Evolutionary conservation across 2,888 invertebrate species (phyloP).

Genomic region (Sphinx pinastri): DNA sequence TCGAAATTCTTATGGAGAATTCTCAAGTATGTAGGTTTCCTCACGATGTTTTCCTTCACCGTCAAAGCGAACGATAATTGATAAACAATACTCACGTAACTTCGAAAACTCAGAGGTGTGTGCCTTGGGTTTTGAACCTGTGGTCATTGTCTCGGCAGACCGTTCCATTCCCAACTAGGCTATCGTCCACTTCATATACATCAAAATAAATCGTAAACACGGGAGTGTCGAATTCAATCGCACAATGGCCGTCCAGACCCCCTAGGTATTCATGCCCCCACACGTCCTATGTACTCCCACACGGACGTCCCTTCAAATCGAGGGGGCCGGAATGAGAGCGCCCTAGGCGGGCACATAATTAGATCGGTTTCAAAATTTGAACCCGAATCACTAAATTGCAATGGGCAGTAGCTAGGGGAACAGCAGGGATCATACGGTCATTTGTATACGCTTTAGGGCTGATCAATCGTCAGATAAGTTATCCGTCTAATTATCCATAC

Average conservation of each 20-base stretch:
- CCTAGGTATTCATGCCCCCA: neutral
- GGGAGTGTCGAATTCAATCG: neutral
- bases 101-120: too few species aligned
- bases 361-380: slow-evolving; percentile 17
- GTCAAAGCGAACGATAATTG: too few species aligned
- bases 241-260: slow-evolving; percentile 17
- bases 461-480: too few species aligned
- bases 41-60: too few species aligned
- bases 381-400: neutral
- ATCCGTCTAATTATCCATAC: too few species aligned
- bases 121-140: too few species aligned
- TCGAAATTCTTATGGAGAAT: too few species aligned
- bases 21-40: too few species aligned
- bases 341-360: slow-evolving; percentile 10
- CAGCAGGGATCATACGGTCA: neutral
- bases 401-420: neutral
- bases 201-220: neutral
- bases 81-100: too few species aligned
- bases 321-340: slow-evolving; percentile 6
- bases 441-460: too few species aligned
- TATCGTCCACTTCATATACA: neutral
- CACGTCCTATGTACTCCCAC: slow-evolving; percentile 11
- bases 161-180: too few species aligned
- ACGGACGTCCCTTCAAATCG: slow-evolving; percentile 8
- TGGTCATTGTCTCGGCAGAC: too few species aligned